These are phyloP conservation scores for Scolopax mira DNA, from an alignment of 2,113 vertebrate species.

Conservation along the genomic window DNA sequence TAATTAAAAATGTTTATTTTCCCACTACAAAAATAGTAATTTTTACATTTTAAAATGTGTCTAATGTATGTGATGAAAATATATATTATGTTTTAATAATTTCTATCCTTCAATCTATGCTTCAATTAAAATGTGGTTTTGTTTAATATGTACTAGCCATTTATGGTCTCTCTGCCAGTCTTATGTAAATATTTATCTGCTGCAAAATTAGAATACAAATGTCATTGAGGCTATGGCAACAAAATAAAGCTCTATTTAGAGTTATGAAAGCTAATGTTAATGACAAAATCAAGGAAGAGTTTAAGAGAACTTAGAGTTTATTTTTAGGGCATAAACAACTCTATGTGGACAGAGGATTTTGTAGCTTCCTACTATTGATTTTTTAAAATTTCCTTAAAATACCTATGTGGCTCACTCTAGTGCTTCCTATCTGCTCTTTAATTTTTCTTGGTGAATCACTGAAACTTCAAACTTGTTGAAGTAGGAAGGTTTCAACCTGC, in stretches of 20 bases:
- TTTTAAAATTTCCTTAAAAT: background rate
- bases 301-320: background rate
- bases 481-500: background rate
- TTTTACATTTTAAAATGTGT: background rate
- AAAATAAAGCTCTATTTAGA: background rate
- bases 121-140: background rate
- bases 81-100: background rate
- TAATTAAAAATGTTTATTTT: accelerated
- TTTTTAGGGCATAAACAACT: background rate
- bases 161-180: background rate
- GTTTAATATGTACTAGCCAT: background rate
- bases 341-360: background rate
- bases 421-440: background rate
- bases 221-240: background rate
- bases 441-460: background rate
- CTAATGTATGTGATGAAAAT: background rate
- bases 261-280: background rate
- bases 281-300: background rate
- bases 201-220: background rate
- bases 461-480: background rate
- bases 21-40: background rate
- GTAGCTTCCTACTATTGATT: background rate
- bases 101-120: background rate
- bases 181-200: background rate
- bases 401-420: background rate